These are phyloP conservation scores for Drosophila nebulosa DNA, from an alignment of 1,140 invertebrate genomes.

Conservation along the genomic window DNA sequence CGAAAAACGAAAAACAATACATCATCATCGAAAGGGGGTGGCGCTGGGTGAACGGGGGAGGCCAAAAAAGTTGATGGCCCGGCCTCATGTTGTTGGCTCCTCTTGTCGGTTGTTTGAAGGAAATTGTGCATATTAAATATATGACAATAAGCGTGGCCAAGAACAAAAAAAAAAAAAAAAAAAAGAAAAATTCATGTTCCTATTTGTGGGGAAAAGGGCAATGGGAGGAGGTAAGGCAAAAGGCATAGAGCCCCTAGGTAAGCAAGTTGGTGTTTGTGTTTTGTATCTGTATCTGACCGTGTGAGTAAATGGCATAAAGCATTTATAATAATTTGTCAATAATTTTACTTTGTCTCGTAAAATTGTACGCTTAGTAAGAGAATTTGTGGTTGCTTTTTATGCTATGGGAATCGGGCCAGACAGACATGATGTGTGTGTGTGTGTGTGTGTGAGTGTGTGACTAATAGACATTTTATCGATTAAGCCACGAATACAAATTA, in stretches of 20 bases:
- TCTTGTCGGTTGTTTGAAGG: constrained; percentile 35
- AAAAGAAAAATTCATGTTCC: constrained; percentile 1
- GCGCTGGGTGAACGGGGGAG: neutral
- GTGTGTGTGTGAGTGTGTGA: constrained; percentile 11
- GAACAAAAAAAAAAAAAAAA: no score
- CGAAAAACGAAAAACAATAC: constrained; percentile 62
- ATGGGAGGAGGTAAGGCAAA: no score
- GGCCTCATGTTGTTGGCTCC: constrained; percentile 11
- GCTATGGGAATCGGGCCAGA: constrained; percentile 19
- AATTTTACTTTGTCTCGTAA: constrained; percentile 64
- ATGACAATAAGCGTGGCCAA: constrained; percentile 36
- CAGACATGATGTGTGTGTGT: neutral
- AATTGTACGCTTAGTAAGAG: constrained; percentile 33
- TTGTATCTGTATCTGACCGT: constrained; percentile 7
- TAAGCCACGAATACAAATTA: constrained; percentile 52
- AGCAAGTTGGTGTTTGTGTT: neutral
- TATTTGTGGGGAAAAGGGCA: neutral
- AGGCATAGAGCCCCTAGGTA: constrained; percentile 3
- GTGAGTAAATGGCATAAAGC: constrained; percentile 44
- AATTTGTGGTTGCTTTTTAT: constrained; percentile 30
- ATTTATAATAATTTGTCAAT: constrained; percentile 76
- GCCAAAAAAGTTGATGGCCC: constrained; percentile 2
- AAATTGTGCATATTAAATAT: constrained; percentile 73
- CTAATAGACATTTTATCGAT: constrained; percentile 67
- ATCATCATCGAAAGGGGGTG: constrained; percentile 40